Percentiles rank a stretch among this genome's conserved stretches.
These are phyloP conservation scores for Brachypodius melanocephalos DNA, from an alignment of 2,113 vertebrate genomes.

Conservation along the genomic window DNA sequence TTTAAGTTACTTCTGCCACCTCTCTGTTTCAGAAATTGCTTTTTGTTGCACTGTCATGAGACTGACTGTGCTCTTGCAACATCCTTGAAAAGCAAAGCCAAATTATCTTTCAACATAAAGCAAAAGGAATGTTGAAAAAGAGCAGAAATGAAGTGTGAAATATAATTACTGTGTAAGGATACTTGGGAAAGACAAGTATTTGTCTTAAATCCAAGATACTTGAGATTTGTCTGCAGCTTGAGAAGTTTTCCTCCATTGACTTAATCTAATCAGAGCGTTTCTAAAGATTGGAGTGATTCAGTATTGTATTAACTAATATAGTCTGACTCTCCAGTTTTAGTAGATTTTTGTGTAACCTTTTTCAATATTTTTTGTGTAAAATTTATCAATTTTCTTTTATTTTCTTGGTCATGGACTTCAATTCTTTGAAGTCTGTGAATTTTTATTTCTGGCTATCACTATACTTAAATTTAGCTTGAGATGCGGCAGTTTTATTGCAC, in stretches of 20 bases:
- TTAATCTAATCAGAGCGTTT: not conserved
- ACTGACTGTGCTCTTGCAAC: not conserved
- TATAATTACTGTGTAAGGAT: not conserved
- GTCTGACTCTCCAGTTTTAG: not conserved
- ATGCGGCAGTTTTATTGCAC: not conserved
- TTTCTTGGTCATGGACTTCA: not conserved
- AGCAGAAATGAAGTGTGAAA: not conserved
- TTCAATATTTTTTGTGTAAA: too few relatives aligned
- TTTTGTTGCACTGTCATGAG: not conserved
- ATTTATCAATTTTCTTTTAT: not conserved
- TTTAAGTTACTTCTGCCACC: not conserved
- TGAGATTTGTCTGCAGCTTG: not conserved
- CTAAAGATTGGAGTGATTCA: not conserved
- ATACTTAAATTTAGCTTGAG: not conserved
- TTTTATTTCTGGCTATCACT: not conserved
- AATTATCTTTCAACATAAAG: not conserved
- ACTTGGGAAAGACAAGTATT: not conserved
- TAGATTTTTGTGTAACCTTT: not conserved
- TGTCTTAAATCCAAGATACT: not conserved
- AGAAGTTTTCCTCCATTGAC: not conserved
- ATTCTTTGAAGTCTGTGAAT: not conserved
- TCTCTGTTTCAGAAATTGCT: not conserved
- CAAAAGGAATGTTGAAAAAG: not conserved
- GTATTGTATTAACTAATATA: not conserved
- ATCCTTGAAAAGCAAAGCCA: not conserved